Conservation (phyloP, 2,797 vertebrate species). For the Propithecus deckenii region DNA sequence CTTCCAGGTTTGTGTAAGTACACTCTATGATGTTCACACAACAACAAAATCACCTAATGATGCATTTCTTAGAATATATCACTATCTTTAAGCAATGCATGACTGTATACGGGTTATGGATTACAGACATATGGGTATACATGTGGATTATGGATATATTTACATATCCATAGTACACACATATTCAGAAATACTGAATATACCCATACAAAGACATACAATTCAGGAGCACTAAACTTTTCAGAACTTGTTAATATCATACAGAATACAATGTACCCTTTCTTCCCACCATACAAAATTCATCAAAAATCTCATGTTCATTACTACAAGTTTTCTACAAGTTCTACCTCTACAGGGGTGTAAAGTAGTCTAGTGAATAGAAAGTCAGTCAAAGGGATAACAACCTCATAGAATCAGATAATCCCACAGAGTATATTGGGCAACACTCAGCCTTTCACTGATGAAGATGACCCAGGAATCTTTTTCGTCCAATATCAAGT, state of each 20-base stretch:
- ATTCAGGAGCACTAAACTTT: background rate
- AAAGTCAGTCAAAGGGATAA: background rate
- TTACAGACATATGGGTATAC: background rate
- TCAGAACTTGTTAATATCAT: background rate
- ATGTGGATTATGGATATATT: background rate
- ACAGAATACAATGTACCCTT: background rate
- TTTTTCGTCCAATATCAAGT: background rate
- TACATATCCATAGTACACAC: background rate
- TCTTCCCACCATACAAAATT: background rate
- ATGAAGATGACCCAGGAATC: background rate
- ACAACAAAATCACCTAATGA: background rate
- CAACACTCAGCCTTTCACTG: background rate
- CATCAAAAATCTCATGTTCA: background rate
- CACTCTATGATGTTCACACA: background rate
- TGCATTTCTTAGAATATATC: background rate
- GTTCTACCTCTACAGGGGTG: background rate
- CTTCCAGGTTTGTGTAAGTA: background rate
- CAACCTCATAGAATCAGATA: background rate
- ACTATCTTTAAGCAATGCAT: background rate
- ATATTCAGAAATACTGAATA: background rate
- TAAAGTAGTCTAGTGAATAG: background rate
- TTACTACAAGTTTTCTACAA: background rate
- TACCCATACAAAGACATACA: background rate
- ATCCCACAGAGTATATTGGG: background rate
- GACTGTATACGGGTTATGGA: background rate